A percentile compares a stretch with the other conserved stretches of the same genome.
phyloP scores from a whole-genome alignment of 2,113 vertebrate species.

The Oncorhynchus clarkii region DNA sequence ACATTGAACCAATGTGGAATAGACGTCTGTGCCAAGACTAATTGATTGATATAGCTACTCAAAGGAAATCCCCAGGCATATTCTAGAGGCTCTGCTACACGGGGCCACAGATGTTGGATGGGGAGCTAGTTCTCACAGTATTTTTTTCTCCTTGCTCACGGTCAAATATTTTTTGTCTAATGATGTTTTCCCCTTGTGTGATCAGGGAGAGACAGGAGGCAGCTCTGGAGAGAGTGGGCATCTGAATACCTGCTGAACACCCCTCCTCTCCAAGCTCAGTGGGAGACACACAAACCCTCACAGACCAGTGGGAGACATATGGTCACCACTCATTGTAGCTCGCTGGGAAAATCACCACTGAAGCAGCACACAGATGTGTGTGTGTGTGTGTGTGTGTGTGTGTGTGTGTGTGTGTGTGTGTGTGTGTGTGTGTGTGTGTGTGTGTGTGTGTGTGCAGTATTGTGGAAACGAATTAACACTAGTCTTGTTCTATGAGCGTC shows the following conservation, averaged over 20 bases:
- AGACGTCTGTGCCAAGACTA: too few relatives aligned
- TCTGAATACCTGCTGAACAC: background rate
- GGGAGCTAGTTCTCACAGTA: background rate
- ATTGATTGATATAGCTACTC: background rate
- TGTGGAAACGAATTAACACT: too few relatives aligned
- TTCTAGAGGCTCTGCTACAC: background rate
- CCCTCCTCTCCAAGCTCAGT: background rate
- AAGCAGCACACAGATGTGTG: background rate
- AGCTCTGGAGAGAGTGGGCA: background rate
- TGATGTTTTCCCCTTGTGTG: background rate
- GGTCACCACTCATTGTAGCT: background rate
- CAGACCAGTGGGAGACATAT: background rate
- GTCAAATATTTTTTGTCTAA: background rate
- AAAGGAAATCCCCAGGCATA: background rate
- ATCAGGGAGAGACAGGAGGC: background rate
- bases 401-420: background rate
- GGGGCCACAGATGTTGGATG: background rate
- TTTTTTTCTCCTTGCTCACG: background rate
- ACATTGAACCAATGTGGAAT: too few relatives aligned
- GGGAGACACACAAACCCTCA: background rate
- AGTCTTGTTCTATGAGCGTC: too few relatives aligned
- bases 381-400: background rate
- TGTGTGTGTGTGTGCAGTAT: background rate
- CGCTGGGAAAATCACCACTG: conserved; percentile 1
- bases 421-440: conserved; percentile 1